Base-by-base conservation (phyloP, 2,888 invertebrate genomes). In the Chymomyza procnemis region DNA sequence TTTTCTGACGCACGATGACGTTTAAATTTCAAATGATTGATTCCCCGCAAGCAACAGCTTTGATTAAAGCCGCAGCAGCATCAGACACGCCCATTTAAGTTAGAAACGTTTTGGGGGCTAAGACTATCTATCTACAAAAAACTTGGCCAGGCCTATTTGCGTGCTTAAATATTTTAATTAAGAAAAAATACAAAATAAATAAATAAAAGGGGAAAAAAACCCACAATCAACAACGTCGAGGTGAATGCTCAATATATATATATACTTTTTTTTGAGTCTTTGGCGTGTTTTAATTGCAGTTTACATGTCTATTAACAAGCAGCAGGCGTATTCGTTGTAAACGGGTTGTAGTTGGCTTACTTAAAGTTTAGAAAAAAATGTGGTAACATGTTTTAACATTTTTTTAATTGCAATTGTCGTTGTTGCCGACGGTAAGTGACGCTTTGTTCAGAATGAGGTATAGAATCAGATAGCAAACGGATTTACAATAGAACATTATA, bases 1-100 rank as follows among this genome's bases (percentile, higher is more conserved):
- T 80, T 83, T 78, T 85, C 86, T 81, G 86, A 85, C 85, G 83
- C 82, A 83, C 83, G 83, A 86, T 83, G 83, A 83, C 87, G 87
- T 86, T 86, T 82, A 87, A 85, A 85, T 83, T 83, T 86, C 82
- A 78, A 80, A 82, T 83, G 83, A 83, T 83, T 83, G 83, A 83
- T 83, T 83, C 83, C 85, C 85, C 82, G 85, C 83, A 82, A 85
- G 85, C 83, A 73, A 79, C 73, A 76, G 85, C 81, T 82, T 82
- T 82, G 84, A 85, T 84, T 85, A 82, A 86, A 86, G 84, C 82
- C 82, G 79, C 65, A 75, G 73, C 74, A 68, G 64, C 78, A 64
- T 63, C 68, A 26, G 52, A 59, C 8, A n/a, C 30, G 26, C 21
- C 48, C 48, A 50, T 16, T 18, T 41, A 6, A 55, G 46, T 58